A percentile compares a stretch with the other conserved stretches of the same genome.
Evolutionary conservation across 2,797 vertebrate genomes (phyloP).

Genomic region (Lutjanus campechanus): DNA sequence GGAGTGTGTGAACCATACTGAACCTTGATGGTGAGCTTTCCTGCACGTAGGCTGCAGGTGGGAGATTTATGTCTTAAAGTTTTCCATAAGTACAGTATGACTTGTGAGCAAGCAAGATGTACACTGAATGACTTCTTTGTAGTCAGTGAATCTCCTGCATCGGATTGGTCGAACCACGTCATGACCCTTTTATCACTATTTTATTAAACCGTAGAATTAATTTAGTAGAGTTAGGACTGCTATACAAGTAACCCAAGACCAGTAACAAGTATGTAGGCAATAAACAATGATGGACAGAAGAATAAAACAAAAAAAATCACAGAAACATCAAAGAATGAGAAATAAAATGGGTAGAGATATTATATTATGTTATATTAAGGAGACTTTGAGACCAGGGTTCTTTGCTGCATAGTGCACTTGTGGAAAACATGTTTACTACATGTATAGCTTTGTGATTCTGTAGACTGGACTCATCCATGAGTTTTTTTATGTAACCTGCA

Average conservation of each 20-base stretch:
- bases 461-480: neutral
- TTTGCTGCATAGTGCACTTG: constrained; percentile 13
- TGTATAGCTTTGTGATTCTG: neutral
- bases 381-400: neutral
- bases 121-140: neutral
- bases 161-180: neutral
- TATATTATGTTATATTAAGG: neutral
- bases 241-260: neutral
- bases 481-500: neutral
- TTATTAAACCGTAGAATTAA: neutral
- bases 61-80: neutral
- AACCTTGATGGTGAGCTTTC: neutral
- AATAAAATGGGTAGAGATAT: neutral
- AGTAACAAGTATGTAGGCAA: neutral
- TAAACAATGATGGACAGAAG: too few species aligned
- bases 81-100: constrained; percentile 32
- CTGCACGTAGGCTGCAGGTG: neutral
- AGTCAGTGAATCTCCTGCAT: neutral
- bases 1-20: neutral
- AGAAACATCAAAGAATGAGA: too few species aligned
- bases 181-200: neutral
- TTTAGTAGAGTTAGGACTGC: neutral
- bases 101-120: neutral
- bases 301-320: too few species aligned
- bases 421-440: constrained; percentile 29